Evolutionary conservation across 2,797 vertebrate genomes (phyloP), one percentile per base, ranked within the genome.

Genomic region (Melopsittacus undulatus): DNA sequence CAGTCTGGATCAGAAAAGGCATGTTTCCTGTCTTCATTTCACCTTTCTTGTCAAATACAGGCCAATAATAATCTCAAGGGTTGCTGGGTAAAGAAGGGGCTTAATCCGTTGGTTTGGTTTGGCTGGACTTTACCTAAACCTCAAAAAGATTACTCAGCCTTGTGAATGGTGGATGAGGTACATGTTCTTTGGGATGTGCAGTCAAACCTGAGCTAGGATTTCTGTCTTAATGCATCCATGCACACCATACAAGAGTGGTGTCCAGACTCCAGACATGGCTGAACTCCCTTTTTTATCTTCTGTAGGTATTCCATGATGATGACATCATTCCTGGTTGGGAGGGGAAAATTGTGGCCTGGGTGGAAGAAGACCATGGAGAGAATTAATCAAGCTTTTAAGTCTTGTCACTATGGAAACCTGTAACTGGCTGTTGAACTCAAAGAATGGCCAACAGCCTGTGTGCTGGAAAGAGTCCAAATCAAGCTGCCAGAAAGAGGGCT

Each of bases 281-380:
- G 45, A n/a, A 32, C 30, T 74, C 10, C 36, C 4, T 43, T 18
- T 51, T 56, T 38, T 69, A 36, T 67, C 5, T 30, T 32, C 42
- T n/a, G 23, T 51, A 99, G 99, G 98, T 99, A 69, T 99, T 99
- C 97, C 99, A 99, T 42, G 99, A 99, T 30, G 98, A 99, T 64
- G 99, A 99, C 38, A 97, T 99, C 56, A 98, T 99, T 84, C 99
- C 99, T 36, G 99, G 99, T 92, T 99, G 99, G 99, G 99, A 99
- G 94, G 99, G 99, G 63, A 99, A 99, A 98, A 99, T 99, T 43
- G 99, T 99, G 85, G 99, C 99, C 43, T 99, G 99, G 99, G 99
- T 99, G 73, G 99, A 99, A 97, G 99, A 99, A 97, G 99, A 99
- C 93, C 98, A 98, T 5, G 99, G 98, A 84, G 99, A 99, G 94